Percentiles rank a stretch among this genome's conserved stretches.
phyloP scores from a whole-genome alignment of 1,140 invertebrate species.

The Oryzaephilus surinamensis region DNA sequence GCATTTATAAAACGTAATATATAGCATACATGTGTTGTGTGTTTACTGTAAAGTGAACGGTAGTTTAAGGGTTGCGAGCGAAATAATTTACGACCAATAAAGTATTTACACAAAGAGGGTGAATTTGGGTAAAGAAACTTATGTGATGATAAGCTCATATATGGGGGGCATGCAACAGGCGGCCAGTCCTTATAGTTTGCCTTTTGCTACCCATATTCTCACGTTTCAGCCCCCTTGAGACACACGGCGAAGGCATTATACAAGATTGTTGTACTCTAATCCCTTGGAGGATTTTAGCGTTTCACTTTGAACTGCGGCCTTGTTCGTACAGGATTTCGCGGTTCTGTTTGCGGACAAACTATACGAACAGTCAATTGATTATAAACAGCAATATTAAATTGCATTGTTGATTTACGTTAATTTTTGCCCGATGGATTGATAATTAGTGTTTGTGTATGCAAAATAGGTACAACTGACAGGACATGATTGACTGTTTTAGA shows the following conservation, averaged over 20 bases:
- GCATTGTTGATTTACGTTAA: too few relatives aligned
- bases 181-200: constrained; percentile 18
- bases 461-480: neutral
- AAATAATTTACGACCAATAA: too few relatives aligned
- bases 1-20: too few relatives aligned
- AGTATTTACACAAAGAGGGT: too few relatives aligned
- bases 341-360: constrained; percentile 20
- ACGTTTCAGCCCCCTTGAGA: constrained; percentile 23
- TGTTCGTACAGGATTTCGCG: too few relatives aligned
- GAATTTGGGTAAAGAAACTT: too few relatives aligned
- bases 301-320: constrained; percentile 27
- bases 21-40: too few relatives aligned
- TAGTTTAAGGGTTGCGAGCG: too few relatives aligned
- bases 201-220: constrained; percentile 24
- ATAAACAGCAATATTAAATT: constrained; percentile 14
- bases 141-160: too few relatives aligned
- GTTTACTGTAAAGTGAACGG: too few relatives aligned
- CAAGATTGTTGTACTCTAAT: constrained; percentile 29
- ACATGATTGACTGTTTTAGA: neutral
- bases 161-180: constrained; percentile 25
- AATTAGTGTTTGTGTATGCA: constrained; percentile 3
- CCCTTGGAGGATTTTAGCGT: constrained; percentile 24
- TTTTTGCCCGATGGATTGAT: constrained; percentile 6
- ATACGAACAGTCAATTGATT: too few relatives aligned
- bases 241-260: constrained; percentile 22